Percentiles rank a stretch among this genome's conserved stretches.
Conservation (phyloP, 92 coral and sea anemone genomes). For the Blastomussa wellsi region DNA sequence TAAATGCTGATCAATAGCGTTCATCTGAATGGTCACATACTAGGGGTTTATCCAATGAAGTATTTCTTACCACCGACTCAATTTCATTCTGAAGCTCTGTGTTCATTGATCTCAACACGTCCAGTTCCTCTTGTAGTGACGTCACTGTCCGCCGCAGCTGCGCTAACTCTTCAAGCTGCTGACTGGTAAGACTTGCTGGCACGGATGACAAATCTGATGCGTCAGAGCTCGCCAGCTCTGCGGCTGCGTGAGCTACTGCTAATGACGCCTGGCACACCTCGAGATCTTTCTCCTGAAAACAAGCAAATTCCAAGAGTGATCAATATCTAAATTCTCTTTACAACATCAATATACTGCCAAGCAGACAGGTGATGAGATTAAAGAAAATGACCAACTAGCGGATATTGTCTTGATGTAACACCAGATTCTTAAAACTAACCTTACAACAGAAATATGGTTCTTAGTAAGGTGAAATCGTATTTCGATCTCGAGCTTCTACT, state of each 20-base stretch:
- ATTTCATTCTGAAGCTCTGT: slow-evolving; percentile 73
- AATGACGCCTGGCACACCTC: slow-evolving; percentile 91
- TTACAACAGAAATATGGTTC: not conserved
- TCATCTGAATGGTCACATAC: no score
- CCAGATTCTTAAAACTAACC: not conserved
- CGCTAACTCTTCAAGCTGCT: slow-evolving; percentile 83
- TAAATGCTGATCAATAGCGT: no score
- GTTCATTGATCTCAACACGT: slow-evolving; percentile 67
- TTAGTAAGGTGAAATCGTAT: not conserved
- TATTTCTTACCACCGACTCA: slow-evolving; percentile 61
- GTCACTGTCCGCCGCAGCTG: slow-evolving; percentile 70
- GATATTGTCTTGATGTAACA: not conserved
- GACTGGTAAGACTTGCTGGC: slow-evolving; percentile 59
- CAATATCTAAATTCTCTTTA: not conserved
- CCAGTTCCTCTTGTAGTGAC: slow-evolving; percentile 77
- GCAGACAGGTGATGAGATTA: not conserved
- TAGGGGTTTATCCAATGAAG: no score
- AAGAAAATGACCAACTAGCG: not conserved
- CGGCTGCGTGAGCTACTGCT: slow-evolving; percentile 97
- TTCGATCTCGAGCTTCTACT: slow-evolving; percentile 4
- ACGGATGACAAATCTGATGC: slow-evolving; percentile 43
- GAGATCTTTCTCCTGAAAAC: slow-evolving; percentile 69
- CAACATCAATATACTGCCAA: not conserved
- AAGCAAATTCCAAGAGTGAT: not conserved
- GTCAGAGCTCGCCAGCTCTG: slow-evolving; percentile 80